These are phyloP conservation scores for Pterocles gutturalis DNA, from an alignment of 2,113 vertebrate species.

Conservation along the genomic window DNA sequence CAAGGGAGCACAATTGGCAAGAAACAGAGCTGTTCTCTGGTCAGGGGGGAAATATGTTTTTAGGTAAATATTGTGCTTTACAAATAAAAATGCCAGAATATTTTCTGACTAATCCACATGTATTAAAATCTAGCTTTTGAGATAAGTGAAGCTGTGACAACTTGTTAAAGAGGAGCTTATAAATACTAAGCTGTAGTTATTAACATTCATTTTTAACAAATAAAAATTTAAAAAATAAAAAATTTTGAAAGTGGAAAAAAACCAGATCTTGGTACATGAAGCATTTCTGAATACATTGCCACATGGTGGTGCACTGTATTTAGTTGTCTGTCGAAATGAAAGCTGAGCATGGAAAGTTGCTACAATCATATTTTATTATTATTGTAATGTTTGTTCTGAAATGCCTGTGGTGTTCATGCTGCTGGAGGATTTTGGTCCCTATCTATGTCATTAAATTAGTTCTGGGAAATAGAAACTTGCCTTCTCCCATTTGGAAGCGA, in stretches of 20 bases:
- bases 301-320: conserved; percentile 66
- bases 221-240: too few species aligned
- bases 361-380: neutral
- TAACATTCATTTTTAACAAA: neutral
- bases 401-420: neutral
- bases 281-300: conserved; percentile 19
- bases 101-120: neutral
- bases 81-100: neutral
- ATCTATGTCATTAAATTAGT: neutral
- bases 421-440: neutral
- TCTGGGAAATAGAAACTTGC: neutral
- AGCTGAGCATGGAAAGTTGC: conserved; percentile 7
- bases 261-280: neutral
- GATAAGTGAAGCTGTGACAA: neutral
- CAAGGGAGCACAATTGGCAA: accelerated
- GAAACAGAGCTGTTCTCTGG: neutral
- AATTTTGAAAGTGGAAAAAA: neutral
- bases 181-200: neutral
- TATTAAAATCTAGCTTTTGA: neutral
- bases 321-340: conserved; percentile 53
- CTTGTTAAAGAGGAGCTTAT: neutral
- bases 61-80: neutral
- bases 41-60: neutral
- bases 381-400: neutral
- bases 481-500: neutral